A percentile compares a stretch with the other conserved stretches of the same genome.
These are phyloP conservation scores for Octodon degus DNA, from an alignment of 2,113 vertebrate species.

Conservation along the genomic window DNA sequence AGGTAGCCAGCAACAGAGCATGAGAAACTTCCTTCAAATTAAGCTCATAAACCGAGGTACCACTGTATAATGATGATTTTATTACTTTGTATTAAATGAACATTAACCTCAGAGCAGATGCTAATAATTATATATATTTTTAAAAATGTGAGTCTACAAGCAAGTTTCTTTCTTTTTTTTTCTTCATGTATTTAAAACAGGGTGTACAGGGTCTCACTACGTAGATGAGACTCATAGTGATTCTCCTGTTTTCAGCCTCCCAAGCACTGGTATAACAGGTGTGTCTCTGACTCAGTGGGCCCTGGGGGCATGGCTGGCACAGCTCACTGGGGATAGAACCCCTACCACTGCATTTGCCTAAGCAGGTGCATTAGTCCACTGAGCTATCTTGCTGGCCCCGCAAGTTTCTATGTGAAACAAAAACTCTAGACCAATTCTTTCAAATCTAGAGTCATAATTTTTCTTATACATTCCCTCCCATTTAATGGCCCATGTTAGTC, in stretches of 20 bases:
- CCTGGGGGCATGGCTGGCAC: too few relatives aligned
- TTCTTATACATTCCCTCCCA: background rate
- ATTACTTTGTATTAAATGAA: background rate
- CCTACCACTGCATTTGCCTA: too few relatives aligned
- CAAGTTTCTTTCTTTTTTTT: background rate
- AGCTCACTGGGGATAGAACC: too few relatives aligned
- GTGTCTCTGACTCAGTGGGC: too few relatives aligned
- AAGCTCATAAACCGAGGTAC: background rate
- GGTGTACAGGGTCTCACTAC: too few relatives aligned
- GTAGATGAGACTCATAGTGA: too few relatives aligned
- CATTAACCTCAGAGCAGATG: background rate
- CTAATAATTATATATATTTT: background rate
- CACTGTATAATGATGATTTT: background rate
- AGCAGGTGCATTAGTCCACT: too few relatives aligned
- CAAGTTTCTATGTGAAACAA: slow-evolving; percentile 7
- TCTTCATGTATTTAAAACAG: too few relatives aligned
- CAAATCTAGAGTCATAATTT: background rate
- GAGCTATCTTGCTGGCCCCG: too few relatives aligned
- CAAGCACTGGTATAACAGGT: too few relatives aligned
- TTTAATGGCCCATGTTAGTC: background rate
- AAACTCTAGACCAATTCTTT: background rate
- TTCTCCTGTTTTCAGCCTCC: too few relatives aligned
- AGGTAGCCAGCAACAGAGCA: background rate
- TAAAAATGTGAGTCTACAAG: background rate
- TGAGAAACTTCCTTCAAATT: background rate